These are phyloP conservation scores for Venustaconcha ellipsiformis DNA, from an alignment of 1,140 invertebrate genomes.

Conservation along the genomic window DNA sequence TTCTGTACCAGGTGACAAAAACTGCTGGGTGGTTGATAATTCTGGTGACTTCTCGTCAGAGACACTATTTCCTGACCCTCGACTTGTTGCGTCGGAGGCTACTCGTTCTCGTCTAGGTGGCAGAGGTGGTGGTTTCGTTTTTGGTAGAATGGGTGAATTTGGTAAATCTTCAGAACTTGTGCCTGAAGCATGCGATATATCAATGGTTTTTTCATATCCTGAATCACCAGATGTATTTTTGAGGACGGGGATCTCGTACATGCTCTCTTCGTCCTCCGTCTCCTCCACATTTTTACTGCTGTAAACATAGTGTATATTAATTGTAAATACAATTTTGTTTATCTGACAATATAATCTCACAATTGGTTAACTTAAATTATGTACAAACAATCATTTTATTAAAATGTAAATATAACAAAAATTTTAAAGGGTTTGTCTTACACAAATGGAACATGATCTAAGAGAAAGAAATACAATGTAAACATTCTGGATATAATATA, in stretches of 20 bases:
- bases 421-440: too few species aligned
- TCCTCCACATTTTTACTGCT: not conserved
- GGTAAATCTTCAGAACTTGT: slow-evolving; percentile 5
- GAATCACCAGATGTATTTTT: slow-evolving; percentile 21
- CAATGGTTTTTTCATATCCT: slow-evolving; percentile 27
- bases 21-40: not conserved
- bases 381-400: too few species aligned
- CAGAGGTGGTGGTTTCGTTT: slow-evolving; percentile 16
- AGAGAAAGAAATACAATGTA: too few species aligned
- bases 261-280: slow-evolving; percentile 21
- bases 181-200: slow-evolving; percentile 13
- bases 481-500: too few species aligned
- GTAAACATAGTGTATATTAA: too few species aligned
- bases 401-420: too few species aligned
- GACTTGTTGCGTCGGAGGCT: slow-evolving; percentile 8
- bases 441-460: too few species aligned
- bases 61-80: slow-evolving; percentile 16
- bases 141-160: too few species aligned
- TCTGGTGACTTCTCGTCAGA: slow-evolving; percentile 9
- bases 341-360: too few species aligned
- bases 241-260: slow-evolving; percentile 28
- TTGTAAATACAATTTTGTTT: too few species aligned
- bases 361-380: too few species aligned
- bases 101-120: slow-evolving; percentile 20
- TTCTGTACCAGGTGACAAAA: too few species aligned